Evolutionary conservation across 2,888 invertebrate genomes (phyloP).

Genomic region (Rhyacophila evoluta): DNA sequence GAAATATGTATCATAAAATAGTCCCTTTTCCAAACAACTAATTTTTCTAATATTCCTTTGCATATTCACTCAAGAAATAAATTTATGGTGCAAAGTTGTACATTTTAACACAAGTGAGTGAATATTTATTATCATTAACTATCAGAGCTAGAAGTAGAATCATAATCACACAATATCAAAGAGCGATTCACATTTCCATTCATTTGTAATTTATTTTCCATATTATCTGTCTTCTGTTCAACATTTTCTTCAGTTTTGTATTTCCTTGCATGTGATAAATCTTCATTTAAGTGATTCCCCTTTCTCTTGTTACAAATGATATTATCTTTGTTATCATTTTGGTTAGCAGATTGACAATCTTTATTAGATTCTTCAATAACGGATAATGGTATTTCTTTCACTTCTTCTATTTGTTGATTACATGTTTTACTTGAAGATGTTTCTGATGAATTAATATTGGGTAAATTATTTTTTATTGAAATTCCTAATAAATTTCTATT

Average conservation of each 20-base stretch:
- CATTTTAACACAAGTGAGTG: too few relatives aligned
- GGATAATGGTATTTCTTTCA: too few relatives aligned
- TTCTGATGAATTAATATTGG: neutral
- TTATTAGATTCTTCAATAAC: too few relatives aligned
- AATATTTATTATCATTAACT: neutral
- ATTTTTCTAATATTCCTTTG: too few relatives aligned
- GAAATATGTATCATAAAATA: too few relatives aligned
- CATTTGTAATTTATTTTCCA: neutral
- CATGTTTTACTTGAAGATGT: neutral
- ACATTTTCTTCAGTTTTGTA: neutral
- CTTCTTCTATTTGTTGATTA: neutral
- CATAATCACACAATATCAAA: constrained; percentile 47
- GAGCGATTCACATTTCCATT: neutral
- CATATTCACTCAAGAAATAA: too few relatives aligned
- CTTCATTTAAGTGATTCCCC: too few relatives aligned
- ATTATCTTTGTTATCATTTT: neutral
- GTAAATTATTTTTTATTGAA: constrained; percentile 58
- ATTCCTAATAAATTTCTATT: constrained; percentile 65
- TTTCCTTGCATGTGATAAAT: neutral
- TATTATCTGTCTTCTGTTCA: neutral
- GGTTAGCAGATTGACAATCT: neutral
- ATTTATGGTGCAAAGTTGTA: too few relatives aligned
- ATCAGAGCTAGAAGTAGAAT: constrained; percentile 52
- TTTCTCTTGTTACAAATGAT: constrained; percentile 8
- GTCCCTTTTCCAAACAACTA: too few relatives aligned